Percentiles rank a stretch among this genome's conserved stretches.
These are phyloP conservation scores for Limnephilus auricula DNA, from an alignment of 2,888 invertebrate genomes.

Conservation along the genomic window DNA sequence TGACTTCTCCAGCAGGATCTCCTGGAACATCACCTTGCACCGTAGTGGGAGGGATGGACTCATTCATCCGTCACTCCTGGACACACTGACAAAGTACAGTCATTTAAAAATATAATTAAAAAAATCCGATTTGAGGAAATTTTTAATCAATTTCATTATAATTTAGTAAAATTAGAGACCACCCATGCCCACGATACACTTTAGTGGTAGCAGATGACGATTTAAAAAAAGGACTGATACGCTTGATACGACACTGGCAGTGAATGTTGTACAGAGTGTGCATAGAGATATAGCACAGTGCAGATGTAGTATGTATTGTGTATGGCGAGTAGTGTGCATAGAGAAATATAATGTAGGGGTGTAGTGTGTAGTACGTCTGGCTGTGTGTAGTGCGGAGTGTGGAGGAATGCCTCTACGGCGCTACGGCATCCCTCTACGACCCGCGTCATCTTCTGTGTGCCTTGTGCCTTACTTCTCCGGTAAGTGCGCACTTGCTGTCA, in stretches of 20 bases:
- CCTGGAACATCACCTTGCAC: too few species aligned
- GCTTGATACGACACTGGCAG: neutral
- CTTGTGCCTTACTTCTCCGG: conserved; percentile 54
- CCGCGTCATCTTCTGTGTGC: conserved; percentile 36
- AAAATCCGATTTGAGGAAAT: too few species aligned
- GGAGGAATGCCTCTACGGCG: conserved; percentile 41
- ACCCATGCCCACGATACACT: too few species aligned
- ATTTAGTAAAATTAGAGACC: too few species aligned
- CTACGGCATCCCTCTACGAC: conserved; percentile 36
- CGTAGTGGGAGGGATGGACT: too few species aligned
- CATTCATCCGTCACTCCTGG: too few species aligned
- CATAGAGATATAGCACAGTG: neutral
- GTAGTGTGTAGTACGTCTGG: neutral
- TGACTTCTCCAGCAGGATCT: too few species aligned
- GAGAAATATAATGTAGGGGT: neutral
- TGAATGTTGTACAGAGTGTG: neutral
- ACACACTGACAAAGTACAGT: too few species aligned
- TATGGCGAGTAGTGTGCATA: neutral
- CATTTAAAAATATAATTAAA: too few species aligned
- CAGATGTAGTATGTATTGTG: neutral
- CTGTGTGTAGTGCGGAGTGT: conserved; percentile 47
- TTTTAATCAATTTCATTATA: too few species aligned
- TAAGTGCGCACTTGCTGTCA: conserved; percentile 61
- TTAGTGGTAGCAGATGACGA: too few species aligned
- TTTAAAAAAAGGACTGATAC: too few species aligned